Percentiles rank a stretch among this genome's conserved stretches.
Evolutionary conservation across 2,113 vertebrate species (phyloP).

Genomic region (Poecilia latipinna): DNA sequence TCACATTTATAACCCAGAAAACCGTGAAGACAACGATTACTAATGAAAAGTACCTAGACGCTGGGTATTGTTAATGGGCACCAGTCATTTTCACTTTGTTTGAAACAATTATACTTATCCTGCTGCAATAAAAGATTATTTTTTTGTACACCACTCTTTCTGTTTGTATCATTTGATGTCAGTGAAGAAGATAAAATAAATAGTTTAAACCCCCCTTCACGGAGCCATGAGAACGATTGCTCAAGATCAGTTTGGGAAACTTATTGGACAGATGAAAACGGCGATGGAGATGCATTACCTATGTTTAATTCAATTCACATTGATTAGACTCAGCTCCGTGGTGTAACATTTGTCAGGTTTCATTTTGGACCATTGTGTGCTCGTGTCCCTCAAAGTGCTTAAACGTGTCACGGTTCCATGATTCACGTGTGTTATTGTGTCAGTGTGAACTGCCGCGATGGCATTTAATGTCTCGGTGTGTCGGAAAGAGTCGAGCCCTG

Average conservation of each 20-base stretch:
- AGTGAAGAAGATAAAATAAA: background rate
- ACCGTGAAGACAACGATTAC: no score
- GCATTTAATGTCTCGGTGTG: conserved; percentile 40
- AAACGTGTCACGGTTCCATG: conserved; percentile 42
- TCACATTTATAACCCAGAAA: no score
- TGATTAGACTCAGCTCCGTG: conserved; percentile 48
- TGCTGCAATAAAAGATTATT: background rate
- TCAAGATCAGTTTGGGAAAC: background rate
- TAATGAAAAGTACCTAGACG: no score
- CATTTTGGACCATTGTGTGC: conserved; percentile 53
- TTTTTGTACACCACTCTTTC: background rate
- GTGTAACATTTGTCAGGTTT: conserved; percentile 49
- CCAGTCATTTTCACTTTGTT: no score
- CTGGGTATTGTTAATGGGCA: no score
- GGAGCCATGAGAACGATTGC: background rate
- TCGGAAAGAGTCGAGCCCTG: conserved; percentile 24
- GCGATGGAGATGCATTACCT: background rate
- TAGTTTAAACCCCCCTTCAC: background rate
- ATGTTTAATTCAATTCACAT: background rate
- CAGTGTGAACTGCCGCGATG: conserved; percentile 47
- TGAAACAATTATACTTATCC: no score
- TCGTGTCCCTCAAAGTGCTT: conserved; percentile 13
- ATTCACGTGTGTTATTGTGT: conserved; percentile 29
- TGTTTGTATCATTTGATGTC: background rate
- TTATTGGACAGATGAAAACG: no score